These are phyloP conservation scores for Dynastes hyllus DNA, from an alignment of 2,888 invertebrate species.

Conservation along the genomic window DNA sequence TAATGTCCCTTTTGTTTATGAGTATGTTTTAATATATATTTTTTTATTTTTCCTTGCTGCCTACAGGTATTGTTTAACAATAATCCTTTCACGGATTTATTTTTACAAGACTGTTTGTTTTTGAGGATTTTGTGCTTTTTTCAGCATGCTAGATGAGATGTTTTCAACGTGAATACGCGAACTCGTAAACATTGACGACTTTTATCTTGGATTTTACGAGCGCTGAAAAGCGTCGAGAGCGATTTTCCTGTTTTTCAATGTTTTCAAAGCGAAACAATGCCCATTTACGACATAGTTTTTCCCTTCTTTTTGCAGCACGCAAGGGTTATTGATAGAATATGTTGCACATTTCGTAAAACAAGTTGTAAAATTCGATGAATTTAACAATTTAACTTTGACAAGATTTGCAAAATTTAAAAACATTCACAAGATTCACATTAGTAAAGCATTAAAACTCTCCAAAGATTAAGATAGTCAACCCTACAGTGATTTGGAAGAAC, in stretches of 20 bases:
- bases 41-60: neutral
- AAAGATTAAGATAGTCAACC: too few species aligned
- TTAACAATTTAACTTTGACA: neutral
- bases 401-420: neutral
- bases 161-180: constrained; percentile 21
- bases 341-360: constrained; percentile 33
- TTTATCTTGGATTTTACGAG: constrained; percentile 4
- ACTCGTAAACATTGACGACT: constrained; percentile 6
- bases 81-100: constrained; percentile 20
- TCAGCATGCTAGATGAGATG: constrained; percentile 25
- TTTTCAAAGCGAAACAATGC: neutral
- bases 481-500: too few species aligned
- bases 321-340: constrained; percentile 4
- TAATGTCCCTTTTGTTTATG: neutral
- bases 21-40: constrained; percentile 13
- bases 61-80: neutral
- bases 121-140: neutral
- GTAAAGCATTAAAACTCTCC: too few species aligned
- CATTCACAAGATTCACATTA: neutral
- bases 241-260: constrained; percentile 4
- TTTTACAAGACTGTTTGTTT: constrained; percentile 22
- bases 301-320: constrained; percentile 4
- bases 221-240: neutral
- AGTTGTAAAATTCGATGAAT: neutral
- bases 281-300: neutral